A percentile compares a stretch with the other conserved stretches of the same genome.
These are phyloP conservation scores for Trichoplusia ni DNA, from an alignment of 1,140 invertebrate species.

Conservation along the genomic window DNA sequence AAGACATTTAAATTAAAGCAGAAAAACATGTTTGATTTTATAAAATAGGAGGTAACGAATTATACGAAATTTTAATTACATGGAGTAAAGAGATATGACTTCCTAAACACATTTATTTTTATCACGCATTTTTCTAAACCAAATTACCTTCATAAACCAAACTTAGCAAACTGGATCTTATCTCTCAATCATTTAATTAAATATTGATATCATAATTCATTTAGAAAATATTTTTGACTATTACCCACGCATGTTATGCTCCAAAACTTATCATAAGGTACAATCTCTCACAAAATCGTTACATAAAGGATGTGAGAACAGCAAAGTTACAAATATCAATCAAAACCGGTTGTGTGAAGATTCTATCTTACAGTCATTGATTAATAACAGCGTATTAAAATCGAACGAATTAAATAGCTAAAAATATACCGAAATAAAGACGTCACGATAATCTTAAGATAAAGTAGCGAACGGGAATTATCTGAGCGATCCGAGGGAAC, in stretches of 20 bases:
- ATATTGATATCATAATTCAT: conserved; percentile 24
- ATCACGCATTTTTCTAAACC: conserved; percentile 12
- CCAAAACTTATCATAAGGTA: conserved; percentile 4
- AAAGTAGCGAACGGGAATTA: conserved; percentile 62
- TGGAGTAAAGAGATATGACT: conserved; percentile 10
- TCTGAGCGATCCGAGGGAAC: conserved; percentile 45
- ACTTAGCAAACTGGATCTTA: conserved; percentile 20
- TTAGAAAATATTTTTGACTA: conserved; percentile 19
- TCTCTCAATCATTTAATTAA: conserved; percentile 12
- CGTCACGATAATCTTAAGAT: conserved; percentile 65
- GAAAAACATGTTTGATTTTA: too few relatives aligned
- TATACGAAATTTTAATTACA: too few relatives aligned
- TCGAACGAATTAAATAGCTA: conserved; percentile 52
- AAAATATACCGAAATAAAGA: conserved; percentile 61
- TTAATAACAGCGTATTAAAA: conserved; percentile 54
- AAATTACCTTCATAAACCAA: conserved; percentile 18
- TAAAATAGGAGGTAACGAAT: too few relatives aligned
- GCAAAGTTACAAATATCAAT: conserved; percentile 14
- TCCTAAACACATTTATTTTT: conserved; percentile 17
- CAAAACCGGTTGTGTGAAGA: conserved; percentile 7
- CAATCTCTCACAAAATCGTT: conserved; percentile 5
- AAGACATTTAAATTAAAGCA: too few relatives aligned
- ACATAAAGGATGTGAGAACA: conserved; percentile 27
- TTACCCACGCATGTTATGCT: conserved; percentile 13
- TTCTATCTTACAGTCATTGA: conserved; percentile 36